Conservation (phyloP, 2,113 vertebrate genomes). For the Cheilinus undulatus region DNA sequence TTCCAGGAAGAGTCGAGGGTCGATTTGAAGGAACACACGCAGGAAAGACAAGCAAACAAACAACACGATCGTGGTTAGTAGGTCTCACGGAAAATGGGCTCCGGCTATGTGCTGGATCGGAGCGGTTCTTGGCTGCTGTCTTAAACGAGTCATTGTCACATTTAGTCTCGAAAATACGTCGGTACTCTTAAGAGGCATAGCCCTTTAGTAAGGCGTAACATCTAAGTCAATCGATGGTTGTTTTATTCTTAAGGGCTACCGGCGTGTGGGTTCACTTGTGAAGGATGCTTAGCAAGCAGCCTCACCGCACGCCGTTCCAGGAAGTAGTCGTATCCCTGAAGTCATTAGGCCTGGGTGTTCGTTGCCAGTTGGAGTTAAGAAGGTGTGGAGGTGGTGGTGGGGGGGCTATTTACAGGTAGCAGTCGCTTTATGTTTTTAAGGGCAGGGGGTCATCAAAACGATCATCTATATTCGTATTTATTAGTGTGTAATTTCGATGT, state of each 20-base stretch:
- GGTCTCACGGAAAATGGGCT: slow-evolving; percentile 59
- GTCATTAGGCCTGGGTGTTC: slow-evolving; percentile 49
- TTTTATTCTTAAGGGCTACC: neutral
- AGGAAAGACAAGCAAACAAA: slow-evolving; percentile 54
- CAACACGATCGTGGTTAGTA: slow-evolving; percentile 43
- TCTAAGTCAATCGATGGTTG: fast-evolving
- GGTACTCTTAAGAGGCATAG: no score
- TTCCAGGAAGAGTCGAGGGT: neutral
- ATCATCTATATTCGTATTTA: neutral
- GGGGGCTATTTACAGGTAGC: slow-evolving; percentile 11
- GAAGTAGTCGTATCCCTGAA: slow-evolving; percentile 25
- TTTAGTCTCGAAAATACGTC: neutral
- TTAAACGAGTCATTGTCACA: neutral
- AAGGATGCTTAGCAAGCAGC: slow-evolving; percentile 52
- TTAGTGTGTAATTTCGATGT: fast-evolving
- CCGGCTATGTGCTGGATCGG: slow-evolving; percentile 65
- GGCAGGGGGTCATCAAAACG: neutral
- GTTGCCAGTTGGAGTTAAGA: slow-evolving; percentile 19
- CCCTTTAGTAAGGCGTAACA: fast-evolving
- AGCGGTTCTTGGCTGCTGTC: slow-evolving; percentile 11
- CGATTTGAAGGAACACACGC: neutral
- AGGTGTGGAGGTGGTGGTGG: neutral
- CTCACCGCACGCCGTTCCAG: slow-evolving; percentile 19
- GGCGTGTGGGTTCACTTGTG: neutral
- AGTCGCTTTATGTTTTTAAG: neutral